Evolutionary conservation across 2,888 invertebrate genomes (phyloP), one percentile per base, ranked within the genome.

Genomic region (Tetragnatha montana): DNA sequence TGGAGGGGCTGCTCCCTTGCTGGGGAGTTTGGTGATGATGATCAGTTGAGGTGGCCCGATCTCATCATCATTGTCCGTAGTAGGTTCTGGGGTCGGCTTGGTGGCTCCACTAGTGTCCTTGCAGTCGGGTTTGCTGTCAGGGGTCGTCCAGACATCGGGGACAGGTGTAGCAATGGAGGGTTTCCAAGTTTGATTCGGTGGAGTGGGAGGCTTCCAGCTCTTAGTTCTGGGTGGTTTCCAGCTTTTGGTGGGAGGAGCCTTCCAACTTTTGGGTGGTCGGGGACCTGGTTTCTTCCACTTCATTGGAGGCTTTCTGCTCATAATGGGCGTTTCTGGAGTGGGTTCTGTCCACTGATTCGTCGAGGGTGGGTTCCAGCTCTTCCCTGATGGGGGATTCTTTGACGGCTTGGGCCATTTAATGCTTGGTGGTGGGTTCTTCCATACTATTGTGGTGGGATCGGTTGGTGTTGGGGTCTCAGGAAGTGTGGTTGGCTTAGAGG

Each of bases 111-210:
- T 84, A n/a, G 14, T 35, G 19, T 89, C 88, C 49, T 89, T 89
- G 49, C 89, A 89, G 19, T 85, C 85, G 10, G 89, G 89, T 49
- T 89, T 89, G 7, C 85, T 81, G 47, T 21, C 78, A 8, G 79
- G 14, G 12, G 82, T 70, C 6, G 71, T 76, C 88, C 88, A 89
- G 19, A 69, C 49, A 78, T 89, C 89, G 14, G 89, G 89, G 22
- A 50, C 81, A 8, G 89, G 89, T 8, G 89, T 89, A 14, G 89
- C 89, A 17, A 89, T 89, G 17, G 89, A 76, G 17, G 89, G 85
- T 22, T 75, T 60, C 85, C 85, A 89, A n/a, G 60, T 85, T 71
- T 89, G 69, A 19, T 22, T 47, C 6, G 79, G 79, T 60, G 68
- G 14, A 22, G 84, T 50, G 2, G 73, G 80, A 35, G 89, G 85